A percentile compares a stretch with the other conserved stretches of the same genome.
Evolutionary conservation across 2,113 vertebrate species (phyloP).

Genomic region (Ophiodon elongatus): DNA sequence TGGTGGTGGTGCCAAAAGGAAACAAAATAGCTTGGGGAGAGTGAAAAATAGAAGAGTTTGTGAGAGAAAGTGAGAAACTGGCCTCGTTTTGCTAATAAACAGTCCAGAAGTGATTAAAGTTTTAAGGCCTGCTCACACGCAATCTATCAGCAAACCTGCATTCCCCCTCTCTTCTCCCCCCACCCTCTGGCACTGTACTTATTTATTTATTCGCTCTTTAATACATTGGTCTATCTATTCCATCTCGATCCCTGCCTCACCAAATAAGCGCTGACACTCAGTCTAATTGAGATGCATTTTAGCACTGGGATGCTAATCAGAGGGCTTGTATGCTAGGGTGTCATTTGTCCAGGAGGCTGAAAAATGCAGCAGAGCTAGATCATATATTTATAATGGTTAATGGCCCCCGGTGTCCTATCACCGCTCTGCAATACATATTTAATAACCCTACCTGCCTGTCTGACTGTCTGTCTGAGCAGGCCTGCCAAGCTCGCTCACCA

Average conservation of each 20-base stretch:
- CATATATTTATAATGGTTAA: slow-evolving; percentile 78
- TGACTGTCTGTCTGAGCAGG: slow-evolving; percentile 48
- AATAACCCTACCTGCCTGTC: slow-evolving; percentile 68
- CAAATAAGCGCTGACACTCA: slow-evolving; percentile 71
- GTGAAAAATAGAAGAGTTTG: background rate
- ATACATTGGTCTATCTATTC: slow-evolving; percentile 48
- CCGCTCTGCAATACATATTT: slow-evolving; percentile 77
- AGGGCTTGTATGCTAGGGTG: slow-evolving; percentile 54
- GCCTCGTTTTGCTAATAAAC: slow-evolving; percentile 39
- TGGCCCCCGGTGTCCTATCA: slow-evolving; percentile 75
- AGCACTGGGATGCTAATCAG: slow-evolving; percentile 76
- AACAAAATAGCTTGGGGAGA: slow-evolving; percentile 17
- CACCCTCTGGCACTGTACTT: slow-evolving; percentile 10
- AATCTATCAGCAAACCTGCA: slow-evolving; percentile 30
- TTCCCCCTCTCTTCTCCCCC: background rate
- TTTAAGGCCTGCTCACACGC: slow-evolving; percentile 14
- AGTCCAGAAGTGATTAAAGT: slow-evolving; percentile 40
- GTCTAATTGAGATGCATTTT: slow-evolving; percentile 81
- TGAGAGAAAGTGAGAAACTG: slow-evolving; percentile 1
- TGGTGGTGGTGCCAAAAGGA: slow-evolving; percentile 3
- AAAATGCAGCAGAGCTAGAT: slow-evolving; percentile 68
- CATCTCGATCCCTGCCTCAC: slow-evolving; percentile 49
- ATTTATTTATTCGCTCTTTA: slow-evolving; percentile 54
- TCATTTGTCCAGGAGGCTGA: slow-evolving; percentile 51
- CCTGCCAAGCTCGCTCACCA: slow-evolving; percentile 38